Evolutionary conservation across 2,797 vertebrate species (phyloP), one percentile per base, ranked within the genome.

Genomic region (Galaxias olidus): DNA sequence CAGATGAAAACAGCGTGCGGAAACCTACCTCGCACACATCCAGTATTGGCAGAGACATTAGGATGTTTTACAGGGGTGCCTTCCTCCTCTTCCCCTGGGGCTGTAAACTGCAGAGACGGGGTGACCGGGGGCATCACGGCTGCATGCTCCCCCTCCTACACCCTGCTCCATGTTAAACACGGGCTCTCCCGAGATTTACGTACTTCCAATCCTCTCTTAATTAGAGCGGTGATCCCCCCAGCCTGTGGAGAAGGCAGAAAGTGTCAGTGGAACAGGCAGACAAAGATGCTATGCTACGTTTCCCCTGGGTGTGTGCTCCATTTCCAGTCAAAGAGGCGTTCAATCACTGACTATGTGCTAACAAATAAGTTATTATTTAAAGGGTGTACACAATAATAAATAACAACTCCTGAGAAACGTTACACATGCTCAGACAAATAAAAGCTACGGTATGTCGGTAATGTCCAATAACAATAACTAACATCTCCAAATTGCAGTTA

Each of bases 201-300:
- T 59, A 18, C 67, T 77, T 76, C 49, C 9, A 73, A 58, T 75
- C 67, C 59, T 59, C 71, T 75, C 71, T 81, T 89, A 86, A 89
- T 84, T 82, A 88, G 85, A 70, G 70, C 79, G 71, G 78, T 86
- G 84, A 88, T 87, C 83, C 86, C 79, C 74, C 63, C 10, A 80
- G 75, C 76, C 81, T 79, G 72, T 75, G 77, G 76, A 87, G 77
- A 83, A 11, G 12, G 14, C 14, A 87, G 78, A 79, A 75, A 73
- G 73, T 84, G 74, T 73, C 42, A 30, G 45, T 48, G 66, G 77
- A 80, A 79, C 82, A 56, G 46, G 81, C 80, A 65, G 81, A 83
- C 76, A 72, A 78, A 75, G 69, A 85, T 77, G 56, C 57, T 30
- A 2, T 30, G 6, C 30, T 30, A 30, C 30, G 30, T 30, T 30